phyloP scores from a whole-genome alignment of 2,888 invertebrate genomes.

The Marasmarcha lunaedactyla region DNA sequence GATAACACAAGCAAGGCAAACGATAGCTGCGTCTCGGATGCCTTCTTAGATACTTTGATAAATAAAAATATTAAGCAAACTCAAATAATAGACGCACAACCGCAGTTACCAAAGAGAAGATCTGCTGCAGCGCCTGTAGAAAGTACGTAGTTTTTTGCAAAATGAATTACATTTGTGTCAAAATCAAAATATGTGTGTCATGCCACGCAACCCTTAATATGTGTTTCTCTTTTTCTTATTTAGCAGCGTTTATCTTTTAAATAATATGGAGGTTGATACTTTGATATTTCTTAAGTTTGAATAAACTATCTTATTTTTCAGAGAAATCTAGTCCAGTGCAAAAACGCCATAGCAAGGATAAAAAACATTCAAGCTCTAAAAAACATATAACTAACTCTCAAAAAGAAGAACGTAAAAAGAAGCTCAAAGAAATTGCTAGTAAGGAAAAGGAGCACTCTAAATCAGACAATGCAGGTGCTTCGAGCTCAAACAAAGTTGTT shows the following conservation, averaged over 20 bases:
- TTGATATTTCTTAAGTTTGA: too few species aligned
- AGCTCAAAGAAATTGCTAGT: slow-evolving; percentile 58
- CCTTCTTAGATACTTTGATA: not conserved
- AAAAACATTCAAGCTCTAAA: slow-evolving; percentile 24
- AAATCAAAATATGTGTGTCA: too few species aligned
- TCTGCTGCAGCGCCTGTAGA: slow-evolving; percentile 10
- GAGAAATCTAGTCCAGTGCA: slow-evolving; percentile 24
- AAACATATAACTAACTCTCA: slow-evolving; percentile 30
- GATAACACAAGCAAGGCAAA: not conserved
- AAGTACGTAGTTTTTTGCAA: slow-evolving; percentile 23
- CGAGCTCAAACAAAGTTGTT: slow-evolving; percentile 22
- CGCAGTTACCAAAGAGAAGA: slow-evolving; percentile 25
- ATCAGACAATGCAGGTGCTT: slow-evolving; percentile 21
- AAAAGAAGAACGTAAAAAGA: slow-evolving; percentile 59
- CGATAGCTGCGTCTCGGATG: not conserved
- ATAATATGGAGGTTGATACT: too few species aligned
- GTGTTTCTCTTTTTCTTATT: too few species aligned
- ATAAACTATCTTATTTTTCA: too few species aligned
- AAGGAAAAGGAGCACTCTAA: slow-evolving; percentile 29
- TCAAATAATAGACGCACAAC: slow-evolving; percentile 36
- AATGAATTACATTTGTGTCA: not conserved
- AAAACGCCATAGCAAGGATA: slow-evolving; percentile 21
- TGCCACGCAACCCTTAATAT: too few species aligned
- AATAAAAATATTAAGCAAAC: slow-evolving; percentile 24
- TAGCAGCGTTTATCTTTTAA: too few species aligned